phyloP scores from a whole-genome alignment of 1,140 invertebrate genomes.

The Hermetia illucens region DNA sequence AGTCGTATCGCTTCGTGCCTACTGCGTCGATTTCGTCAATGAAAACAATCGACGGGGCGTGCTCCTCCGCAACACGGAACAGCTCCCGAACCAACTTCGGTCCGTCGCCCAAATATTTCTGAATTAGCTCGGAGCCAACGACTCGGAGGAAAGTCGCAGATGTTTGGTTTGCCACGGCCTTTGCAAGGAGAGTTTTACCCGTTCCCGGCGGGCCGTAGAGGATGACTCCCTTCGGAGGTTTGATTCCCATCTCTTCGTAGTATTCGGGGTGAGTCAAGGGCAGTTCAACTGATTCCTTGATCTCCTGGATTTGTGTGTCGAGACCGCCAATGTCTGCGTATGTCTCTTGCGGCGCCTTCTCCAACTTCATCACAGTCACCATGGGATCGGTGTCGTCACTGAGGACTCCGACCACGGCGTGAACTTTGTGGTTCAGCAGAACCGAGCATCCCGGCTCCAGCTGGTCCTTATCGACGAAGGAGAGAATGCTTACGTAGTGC shows the following conservation, averaged over 20 bases:
- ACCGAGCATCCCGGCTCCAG: slow-evolving; percentile 98
- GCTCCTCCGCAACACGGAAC: slow-evolving; percentile 97
- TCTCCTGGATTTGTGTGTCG: slow-evolving; percentile 99
- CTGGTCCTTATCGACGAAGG: slow-evolving; percentile 99
- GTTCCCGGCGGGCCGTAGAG: slow-evolving; percentile 97
- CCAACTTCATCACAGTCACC: slow-evolving; percentile 99
- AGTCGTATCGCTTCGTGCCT: slow-evolving; percentile 98
- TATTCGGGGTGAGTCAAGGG: slow-evolving; percentile 99
- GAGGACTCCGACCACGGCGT: slow-evolving; percentile 96
- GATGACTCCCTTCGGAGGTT: slow-evolving; percentile 98
- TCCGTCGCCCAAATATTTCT: slow-evolving; percentile 98
- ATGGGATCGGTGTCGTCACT: slow-evolving; percentile 99
- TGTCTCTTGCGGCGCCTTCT: slow-evolving; percentile 99
- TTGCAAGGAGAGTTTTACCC: slow-evolving; percentile 94
- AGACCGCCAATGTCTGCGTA: slow-evolving; percentile 99
- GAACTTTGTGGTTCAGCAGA: slow-evolving; percentile 96
- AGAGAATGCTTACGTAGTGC: slow-evolving; percentile 98
- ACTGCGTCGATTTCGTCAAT: slow-evolving; percentile 99
- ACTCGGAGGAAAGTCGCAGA: slow-evolving; percentile 98
- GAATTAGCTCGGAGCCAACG: slow-evolving; percentile 97
- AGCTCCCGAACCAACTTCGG: slow-evolving; percentile 96
- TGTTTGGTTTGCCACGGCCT: slow-evolving; percentile 99
- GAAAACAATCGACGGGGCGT: slow-evolving; percentile 98
- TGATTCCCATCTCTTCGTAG: slow-evolving; percentile 99
- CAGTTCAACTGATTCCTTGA: slow-evolving; percentile 97